Conservation (phyloP, 1,140 invertebrate species). For the Lanistes nyassanus region DNA sequence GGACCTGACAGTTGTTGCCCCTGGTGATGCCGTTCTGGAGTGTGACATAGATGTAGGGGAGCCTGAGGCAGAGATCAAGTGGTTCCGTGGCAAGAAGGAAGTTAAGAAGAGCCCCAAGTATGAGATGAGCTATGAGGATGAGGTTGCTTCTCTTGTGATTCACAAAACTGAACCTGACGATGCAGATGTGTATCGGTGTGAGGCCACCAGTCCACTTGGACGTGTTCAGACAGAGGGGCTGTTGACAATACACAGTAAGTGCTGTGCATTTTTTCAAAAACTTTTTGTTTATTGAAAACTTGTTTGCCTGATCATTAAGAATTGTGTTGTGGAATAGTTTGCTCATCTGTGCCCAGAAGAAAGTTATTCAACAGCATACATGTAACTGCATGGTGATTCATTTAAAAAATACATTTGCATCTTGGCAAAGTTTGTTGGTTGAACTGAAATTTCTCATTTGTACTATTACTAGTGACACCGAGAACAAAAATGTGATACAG, state of each 20-base stretch:
- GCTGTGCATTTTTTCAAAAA: not conserved
- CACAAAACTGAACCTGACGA: constrained; percentile 61
- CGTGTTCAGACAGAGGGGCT: constrained; percentile 61
- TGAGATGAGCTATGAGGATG: constrained; percentile 62
- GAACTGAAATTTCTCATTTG: no score
- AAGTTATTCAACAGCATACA: no score
- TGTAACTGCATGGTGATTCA: no score
- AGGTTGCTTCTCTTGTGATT: constrained; percentile 60
- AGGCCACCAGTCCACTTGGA: constrained; percentile 59
- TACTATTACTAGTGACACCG: no score
- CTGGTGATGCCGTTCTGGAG: constrained; percentile 60
- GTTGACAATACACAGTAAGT: constrained; percentile 63
- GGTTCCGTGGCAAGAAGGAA: constrained; percentile 63
- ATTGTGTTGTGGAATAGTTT: no score
- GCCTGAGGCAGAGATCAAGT: constrained; percentile 63
- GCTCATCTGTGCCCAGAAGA: no score
- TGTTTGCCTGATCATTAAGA: no score
- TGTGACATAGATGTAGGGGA: constrained; percentile 63
- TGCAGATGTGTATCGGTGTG: constrained; percentile 59
- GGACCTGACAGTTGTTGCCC: constrained; percentile 55
- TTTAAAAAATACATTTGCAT: no score
- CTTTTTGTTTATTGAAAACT: not conserved
- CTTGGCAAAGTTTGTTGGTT: no score
- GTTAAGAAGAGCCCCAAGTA: constrained; percentile 62
- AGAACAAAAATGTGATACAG: no score